phyloP scores from a whole-genome alignment of 1,140 invertebrate species.

The Chymomyza costata region DNA sequence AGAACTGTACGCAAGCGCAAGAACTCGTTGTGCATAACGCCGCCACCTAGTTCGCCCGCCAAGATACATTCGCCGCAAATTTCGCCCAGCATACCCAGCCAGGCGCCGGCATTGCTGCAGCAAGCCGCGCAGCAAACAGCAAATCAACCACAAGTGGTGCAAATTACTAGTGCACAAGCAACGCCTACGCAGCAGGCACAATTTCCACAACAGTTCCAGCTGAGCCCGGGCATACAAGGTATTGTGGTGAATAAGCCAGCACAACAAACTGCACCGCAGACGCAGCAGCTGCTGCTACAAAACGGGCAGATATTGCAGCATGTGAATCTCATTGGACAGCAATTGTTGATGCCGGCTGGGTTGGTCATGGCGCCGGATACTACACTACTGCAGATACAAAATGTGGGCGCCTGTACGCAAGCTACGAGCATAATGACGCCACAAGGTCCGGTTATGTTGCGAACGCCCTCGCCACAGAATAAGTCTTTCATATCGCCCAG shows the following conservation, averaged over 20 bases:
- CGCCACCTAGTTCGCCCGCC: constrained; percentile 46
- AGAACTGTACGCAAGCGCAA: constrained; percentile 43
- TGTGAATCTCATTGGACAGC: constrained; percentile 88
- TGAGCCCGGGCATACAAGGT: constrained; percentile 78
- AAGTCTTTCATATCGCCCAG: constrained; percentile 87
- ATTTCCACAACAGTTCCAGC: constrained; percentile 81
- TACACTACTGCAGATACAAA: constrained; percentile 84
- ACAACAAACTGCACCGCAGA: constrained; percentile 80
- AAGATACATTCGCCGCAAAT: constrained; percentile 65
- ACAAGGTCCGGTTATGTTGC: constrained; percentile 83
- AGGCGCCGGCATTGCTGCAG: constrained; percentile 59
- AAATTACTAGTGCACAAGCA: constrained; percentile 14
- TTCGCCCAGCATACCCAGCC: constrained; percentile 69
- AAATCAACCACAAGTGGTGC: background rate
- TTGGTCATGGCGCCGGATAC: constrained; percentile 85
- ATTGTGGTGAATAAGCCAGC: constrained; percentile 79
- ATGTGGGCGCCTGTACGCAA: constrained; percentile 77
- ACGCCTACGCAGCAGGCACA: constrained; percentile 75
- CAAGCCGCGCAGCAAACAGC: constrained; percentile 38
- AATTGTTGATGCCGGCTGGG: constrained; percentile 88
- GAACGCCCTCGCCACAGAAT: constrained; percentile 83
- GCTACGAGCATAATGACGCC: constrained; percentile 58
- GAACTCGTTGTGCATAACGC: constrained; percentile 43
- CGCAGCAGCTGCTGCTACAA: constrained; percentile 83
- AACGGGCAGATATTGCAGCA: constrained; percentile 79